Percentiles rank a stretch among this genome's conserved stretches.
These are phyloP conservation scores for Drosophila anomalata DNA, from an alignment of 2,888 invertebrate genomes.

Conservation along the genomic window DNA sequence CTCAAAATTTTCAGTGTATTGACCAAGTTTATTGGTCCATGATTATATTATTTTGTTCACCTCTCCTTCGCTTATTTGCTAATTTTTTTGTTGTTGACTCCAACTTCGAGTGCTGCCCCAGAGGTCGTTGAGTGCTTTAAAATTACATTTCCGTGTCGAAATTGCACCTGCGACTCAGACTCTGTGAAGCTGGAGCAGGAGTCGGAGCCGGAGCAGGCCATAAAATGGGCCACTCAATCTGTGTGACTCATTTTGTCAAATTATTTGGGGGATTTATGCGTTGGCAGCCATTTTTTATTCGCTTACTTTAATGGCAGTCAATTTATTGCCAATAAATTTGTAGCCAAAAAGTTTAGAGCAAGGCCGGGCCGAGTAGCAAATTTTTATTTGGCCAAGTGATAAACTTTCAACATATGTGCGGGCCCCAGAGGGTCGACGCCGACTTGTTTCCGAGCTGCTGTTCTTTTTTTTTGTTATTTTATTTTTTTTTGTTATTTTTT, in stretches of 20 bases:
- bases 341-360: slow-evolving; percentile 79
- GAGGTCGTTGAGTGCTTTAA: slow-evolving; percentile 66
- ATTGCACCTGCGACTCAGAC: slow-evolving; percentile 71
- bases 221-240: slow-evolving; percentile 70
- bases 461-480: not conserved
- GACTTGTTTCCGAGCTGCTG: slow-evolving; percentile 36
- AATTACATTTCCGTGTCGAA: slow-evolving; percentile 76
- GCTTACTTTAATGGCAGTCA: slow-evolving; percentile 78
- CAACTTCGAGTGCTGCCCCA: slow-evolving; percentile 19
- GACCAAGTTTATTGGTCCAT: slow-evolving; percentile 64
- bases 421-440: slow-evolving; percentile 23
- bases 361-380: slow-evolving; percentile 63
- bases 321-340: slow-evolving; percentile 79
- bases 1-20: slow-evolving; percentile 7
- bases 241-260: slow-evolving; percentile 80
- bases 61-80: slow-evolving; percentile 38
- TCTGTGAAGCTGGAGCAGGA: slow-evolving; percentile 10
- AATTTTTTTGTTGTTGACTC: slow-evolving; percentile 54
- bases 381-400: slow-evolving; percentile 75
- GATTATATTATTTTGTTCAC: slow-evolving; percentile 62
- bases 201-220: slow-evolving; percentile 8
- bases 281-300: slow-evolving; percentile 74
- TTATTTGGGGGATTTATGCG: slow-evolving; percentile 79
- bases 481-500: slow-evolving; percentile 24
- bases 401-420: slow-evolving; percentile 76